Conservation (phyloP, 2,888 invertebrate species). For the Drosophila acutilabella region DNA sequence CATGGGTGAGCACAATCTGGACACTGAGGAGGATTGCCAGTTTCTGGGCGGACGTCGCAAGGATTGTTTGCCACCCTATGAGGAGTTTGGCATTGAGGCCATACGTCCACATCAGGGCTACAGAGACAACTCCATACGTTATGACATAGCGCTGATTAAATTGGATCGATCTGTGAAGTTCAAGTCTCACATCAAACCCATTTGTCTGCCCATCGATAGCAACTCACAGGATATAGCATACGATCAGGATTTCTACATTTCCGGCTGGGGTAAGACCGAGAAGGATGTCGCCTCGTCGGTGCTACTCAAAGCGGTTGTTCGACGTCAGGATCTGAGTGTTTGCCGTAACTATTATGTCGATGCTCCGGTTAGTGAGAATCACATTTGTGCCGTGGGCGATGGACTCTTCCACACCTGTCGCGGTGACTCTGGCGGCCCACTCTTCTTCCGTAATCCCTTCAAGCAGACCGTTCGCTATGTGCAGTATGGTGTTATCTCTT, state of each 20-base stretch:
- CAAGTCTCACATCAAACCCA: conserved; percentile 73
- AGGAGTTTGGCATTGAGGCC: conserved; percentile 82
- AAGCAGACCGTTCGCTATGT: conserved; percentile 62
- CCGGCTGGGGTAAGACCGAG: conserved; percentile 82
- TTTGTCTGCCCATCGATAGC: conserved; percentile 79
- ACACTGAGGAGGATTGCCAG: conserved; percentile 79
- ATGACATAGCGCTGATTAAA: conserved; percentile 88
- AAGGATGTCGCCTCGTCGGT: conserved; percentile 45
- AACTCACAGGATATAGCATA: conserved; percentile 30
- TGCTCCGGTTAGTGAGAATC: conserved; percentile 64
- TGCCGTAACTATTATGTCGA: conserved; percentile 68
- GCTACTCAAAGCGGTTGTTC: conserved; percentile 70
- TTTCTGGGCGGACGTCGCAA: conserved; percentile 40
- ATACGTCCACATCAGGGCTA: conserved; percentile 86
- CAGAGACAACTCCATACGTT: conserved; percentile 76
- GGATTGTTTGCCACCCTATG: conserved; percentile 83
- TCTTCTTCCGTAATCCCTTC: conserved; percentile 64
- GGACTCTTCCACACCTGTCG: conserved; percentile 65
- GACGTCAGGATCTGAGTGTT: conserved; percentile 41
- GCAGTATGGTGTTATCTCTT: conserved; percentile 87
- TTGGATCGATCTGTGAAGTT: conserved; percentile 64
- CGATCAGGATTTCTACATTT: conserved; percentile 64
- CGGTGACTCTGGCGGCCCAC: conserved; percentile 81
- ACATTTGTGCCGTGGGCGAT: conserved; percentile 79
- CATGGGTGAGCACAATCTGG: conserved; percentile 84